Evolutionary conservation across 2,888 invertebrate species (phyloP).

Genomic region (Harmothoe impar): DNA sequence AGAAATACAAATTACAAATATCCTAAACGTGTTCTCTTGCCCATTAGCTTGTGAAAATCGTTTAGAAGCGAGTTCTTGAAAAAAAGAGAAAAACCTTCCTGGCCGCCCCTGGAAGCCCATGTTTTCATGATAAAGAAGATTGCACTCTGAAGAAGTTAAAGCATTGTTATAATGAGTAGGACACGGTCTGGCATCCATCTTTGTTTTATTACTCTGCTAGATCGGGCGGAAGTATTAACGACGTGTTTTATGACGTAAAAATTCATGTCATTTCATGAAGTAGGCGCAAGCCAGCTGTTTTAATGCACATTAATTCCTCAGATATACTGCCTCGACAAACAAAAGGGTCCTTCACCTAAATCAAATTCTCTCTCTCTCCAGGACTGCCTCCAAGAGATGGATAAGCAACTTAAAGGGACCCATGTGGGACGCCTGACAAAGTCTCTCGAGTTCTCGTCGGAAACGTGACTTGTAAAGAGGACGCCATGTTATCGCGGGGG

Average conservation of each 20-base stretch:
- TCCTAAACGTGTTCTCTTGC: no score
- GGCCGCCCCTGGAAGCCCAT: not conserved
- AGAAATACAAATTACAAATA: no score
- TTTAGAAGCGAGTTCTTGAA: no score
- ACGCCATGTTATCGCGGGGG: not conserved
- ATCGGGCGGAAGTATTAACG: not conserved
- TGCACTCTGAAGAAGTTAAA: not conserved
- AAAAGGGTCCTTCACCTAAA: not conserved
- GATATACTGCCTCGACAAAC: slow-evolving; percentile 11
- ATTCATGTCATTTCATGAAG: not conserved
- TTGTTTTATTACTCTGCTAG: not conserved
- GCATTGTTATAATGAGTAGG: not conserved
- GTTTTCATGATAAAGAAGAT: slow-evolving; percentile 2
- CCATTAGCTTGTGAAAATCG: no score
- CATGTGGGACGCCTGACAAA: not conserved
- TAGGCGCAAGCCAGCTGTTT: not conserved
- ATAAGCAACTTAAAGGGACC: slow-evolving; percentile 25
- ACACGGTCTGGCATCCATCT: not conserved
- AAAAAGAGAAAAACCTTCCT: not conserved
- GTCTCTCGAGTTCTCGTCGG: not conserved
- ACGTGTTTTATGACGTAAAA: not conserved
- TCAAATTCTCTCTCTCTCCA: slow-evolving; percentile 1
- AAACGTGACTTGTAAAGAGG: not conserved
- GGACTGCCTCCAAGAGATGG: not conserved
- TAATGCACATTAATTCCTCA: not conserved